Conservation (phyloP, 2,888 invertebrate species). For the Cybosia mesomella region DNA sequence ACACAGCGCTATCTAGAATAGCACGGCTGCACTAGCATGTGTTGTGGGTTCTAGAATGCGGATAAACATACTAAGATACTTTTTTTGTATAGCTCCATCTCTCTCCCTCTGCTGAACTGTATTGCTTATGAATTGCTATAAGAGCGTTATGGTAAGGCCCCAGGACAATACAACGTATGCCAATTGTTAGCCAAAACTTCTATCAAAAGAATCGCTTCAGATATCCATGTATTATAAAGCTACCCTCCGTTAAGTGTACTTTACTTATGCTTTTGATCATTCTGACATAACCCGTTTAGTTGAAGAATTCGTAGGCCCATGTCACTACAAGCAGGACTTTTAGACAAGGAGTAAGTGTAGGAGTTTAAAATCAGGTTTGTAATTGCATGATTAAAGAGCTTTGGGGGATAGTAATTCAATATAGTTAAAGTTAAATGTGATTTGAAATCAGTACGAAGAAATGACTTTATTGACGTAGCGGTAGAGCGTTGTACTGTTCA, state of each 20-base stretch:
- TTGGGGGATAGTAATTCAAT: not conserved
- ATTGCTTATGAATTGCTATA: no score
- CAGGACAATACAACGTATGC: constrained; percentile 16
- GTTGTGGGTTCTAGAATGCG: no score
- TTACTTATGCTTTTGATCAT: constrained; percentile 1
- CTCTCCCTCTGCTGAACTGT: no score
- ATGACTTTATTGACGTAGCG: not conserved
- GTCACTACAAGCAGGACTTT: not conserved
- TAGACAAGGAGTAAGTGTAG: not conserved
- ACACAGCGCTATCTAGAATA: no score
- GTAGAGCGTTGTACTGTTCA: no score
- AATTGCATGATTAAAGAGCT: not conserved
- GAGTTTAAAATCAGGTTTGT: not conserved
- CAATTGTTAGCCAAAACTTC: constrained; percentile 36
- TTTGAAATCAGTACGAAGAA: not conserved
- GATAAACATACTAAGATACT: no score
- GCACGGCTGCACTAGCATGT: no score
- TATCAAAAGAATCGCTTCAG: constrained; percentile 34
- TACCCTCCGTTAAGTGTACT: constrained; percentile 29
- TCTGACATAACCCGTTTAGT: constrained; percentile 18
- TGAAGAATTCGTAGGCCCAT: constrained; percentile 6
- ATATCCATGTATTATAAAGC: constrained; percentile 22
- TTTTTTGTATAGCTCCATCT: no score
- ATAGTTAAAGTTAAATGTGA: not conserved
- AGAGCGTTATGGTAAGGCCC: no score